phyloP scores from a whole-genome alignment of 1,140 invertebrate species.

The Lepidurus apus region DNA sequence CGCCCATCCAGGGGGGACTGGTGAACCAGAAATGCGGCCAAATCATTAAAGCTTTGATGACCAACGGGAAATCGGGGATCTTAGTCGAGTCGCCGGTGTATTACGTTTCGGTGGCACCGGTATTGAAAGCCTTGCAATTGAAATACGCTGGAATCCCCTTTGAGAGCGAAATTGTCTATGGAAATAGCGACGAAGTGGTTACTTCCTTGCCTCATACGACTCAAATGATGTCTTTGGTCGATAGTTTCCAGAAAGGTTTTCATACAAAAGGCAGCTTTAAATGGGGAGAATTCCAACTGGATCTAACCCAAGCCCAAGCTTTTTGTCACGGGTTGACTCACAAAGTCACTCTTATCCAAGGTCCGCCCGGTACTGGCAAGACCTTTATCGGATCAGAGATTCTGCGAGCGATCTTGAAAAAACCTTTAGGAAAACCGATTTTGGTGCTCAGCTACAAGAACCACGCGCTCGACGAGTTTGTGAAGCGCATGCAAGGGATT shows the following conservation, averaged over 20 bases:
- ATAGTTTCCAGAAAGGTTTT: neutral
- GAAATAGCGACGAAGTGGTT: neutral
- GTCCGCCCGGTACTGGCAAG: constrained; percentile 54
- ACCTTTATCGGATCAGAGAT: constrained; percentile 48
- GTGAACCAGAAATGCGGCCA: neutral
- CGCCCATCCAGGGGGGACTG: constrained; percentile 15
- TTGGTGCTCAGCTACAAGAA: constrained; percentile 54
- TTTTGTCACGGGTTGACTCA: constrained; percentile 27
- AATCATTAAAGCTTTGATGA: constrained; percentile 26
- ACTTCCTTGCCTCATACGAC: neutral
- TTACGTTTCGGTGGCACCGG: constrained; percentile 27
- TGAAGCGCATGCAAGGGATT: constrained; percentile 47
- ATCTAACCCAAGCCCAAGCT: constrained; percentile 23
- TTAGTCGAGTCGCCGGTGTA: constrained; percentile 30
- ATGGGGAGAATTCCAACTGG: neutral
- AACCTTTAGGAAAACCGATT: constrained; percentile 43
- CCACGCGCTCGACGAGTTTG: constrained; percentile 55
- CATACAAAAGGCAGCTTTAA: neutral
- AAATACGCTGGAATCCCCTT: constrained; percentile 25
- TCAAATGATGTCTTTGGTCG: neutral
- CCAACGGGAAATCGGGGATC: constrained; percentile 18
- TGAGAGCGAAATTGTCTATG: constrained; percentile 30
- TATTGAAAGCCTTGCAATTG: constrained; percentile 25
- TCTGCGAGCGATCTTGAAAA: constrained; percentile 15
- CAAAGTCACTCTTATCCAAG: constrained; percentile 50